These are phyloP conservation scores for Oenanthe oenanthe DNA, from an alignment of 2,113 vertebrate species.

Conservation along the genomic window DNA sequence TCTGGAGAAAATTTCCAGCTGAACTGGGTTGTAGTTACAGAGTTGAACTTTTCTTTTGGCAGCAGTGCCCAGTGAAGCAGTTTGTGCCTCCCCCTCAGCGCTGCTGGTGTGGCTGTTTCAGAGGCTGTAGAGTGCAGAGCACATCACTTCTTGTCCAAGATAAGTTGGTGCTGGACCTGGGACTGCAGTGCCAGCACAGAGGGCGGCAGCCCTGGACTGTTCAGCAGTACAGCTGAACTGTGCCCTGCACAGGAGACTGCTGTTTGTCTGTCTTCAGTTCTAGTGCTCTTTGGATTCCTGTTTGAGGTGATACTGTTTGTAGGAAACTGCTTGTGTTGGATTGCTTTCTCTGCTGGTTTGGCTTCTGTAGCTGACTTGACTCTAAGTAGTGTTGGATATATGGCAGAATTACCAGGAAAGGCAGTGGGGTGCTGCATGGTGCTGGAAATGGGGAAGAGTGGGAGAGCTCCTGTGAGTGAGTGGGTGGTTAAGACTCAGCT, in stretches of 20 bases:
- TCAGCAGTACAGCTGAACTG: neutral
- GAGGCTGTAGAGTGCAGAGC: neutral
- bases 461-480: neutral
- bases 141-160: neutral
- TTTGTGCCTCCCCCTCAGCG: neutral
- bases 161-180: neutral
- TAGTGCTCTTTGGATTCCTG: neutral
- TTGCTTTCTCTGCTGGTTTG: neutral
- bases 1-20: neutral
- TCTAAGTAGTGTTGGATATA: accelerated
- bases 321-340: neutral
- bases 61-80: neutral
- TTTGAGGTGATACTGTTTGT: neutral
- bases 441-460: neutral
- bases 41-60: neutral
- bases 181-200: neutral
- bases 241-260: neutral
- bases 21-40: neutral
- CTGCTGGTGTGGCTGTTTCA: neutral
- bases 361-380: neutral
- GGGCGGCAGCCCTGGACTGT: neutral
- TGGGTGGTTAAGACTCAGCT: neutral
- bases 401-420: neutral
- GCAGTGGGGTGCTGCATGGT: neutral
- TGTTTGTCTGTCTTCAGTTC: neutral